These are phyloP conservation scores for Spisula solida DNA, from an alignment of 2,888 invertebrate genomes.

Conservation along the genomic window DNA sequence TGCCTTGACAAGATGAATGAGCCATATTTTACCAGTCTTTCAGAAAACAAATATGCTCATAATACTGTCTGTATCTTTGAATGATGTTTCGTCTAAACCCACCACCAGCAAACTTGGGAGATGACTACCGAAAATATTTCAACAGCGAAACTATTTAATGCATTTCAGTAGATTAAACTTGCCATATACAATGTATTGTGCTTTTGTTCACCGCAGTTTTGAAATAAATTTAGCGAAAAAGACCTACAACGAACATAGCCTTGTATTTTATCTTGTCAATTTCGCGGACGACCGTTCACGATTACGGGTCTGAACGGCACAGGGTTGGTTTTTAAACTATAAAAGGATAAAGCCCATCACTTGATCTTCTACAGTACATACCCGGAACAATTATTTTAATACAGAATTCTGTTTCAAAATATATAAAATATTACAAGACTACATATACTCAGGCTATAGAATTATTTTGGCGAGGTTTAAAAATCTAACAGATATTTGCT, in stretches of 20 bases:
- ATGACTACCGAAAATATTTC: neutral
- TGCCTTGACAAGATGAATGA: neutral
- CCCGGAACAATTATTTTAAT: neutral
- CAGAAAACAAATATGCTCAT: neutral
- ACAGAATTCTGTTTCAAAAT: neutral
- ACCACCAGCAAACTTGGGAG: neutral
- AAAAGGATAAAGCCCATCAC: neutral
- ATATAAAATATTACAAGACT: neutral
- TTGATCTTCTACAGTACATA: neutral
- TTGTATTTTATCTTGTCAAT: neutral
- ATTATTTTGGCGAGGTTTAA: no score
- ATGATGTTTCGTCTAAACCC: neutral
- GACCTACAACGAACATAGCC: neutral
- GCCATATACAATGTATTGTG: slow-evolving; percentile 2
- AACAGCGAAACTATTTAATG: neutral
- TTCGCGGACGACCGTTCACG: neutral
- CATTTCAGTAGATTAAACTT: slow-evolving; percentile 5
- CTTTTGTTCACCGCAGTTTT: neutral
- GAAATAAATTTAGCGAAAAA: slow-evolving; percentile 15
- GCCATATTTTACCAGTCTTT: slow-evolving; percentile 9
- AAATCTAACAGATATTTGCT: no score
- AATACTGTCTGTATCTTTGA: neutral
- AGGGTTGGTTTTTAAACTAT: neutral
- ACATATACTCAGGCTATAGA: no score
- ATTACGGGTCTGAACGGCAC: neutral